These are phyloP conservation scores for Boloria euphrosyne DNA, from an alignment of 2,888 invertebrate species.

Conservation along the genomic window DNA sequence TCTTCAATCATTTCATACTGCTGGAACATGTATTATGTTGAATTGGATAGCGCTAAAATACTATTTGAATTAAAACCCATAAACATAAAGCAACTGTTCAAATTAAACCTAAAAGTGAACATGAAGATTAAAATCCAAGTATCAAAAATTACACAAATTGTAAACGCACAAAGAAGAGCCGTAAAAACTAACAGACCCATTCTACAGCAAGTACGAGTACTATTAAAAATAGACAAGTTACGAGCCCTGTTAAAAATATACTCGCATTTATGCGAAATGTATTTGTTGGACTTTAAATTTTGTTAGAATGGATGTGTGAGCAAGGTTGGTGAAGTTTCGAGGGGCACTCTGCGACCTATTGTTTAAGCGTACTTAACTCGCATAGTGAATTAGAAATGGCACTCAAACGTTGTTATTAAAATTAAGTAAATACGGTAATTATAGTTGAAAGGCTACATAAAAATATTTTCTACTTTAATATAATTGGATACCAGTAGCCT, in stretches of 20 bases:
- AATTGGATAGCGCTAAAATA: too few species aligned
- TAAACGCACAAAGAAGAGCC: too few species aligned
- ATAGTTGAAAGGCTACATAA: not conserved
- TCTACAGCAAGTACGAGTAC: constrained; percentile 7
- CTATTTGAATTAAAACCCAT: too few species aligned
- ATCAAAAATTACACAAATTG: not conserved
- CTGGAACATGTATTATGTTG: too few species aligned
- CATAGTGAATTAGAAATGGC: constrained; percentile 8
- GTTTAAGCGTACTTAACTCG: constrained; percentile 11
- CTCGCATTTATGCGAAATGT: constrained; percentile 16
- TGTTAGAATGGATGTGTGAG: constrained; percentile 16
- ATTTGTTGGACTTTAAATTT: constrained; percentile 14
- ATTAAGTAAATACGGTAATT: not conserved
- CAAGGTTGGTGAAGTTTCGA: constrained; percentile 16
- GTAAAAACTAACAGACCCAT: constrained; percentile 5
- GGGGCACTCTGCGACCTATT: constrained; percentile 10
- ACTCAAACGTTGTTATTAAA: constrained; percentile 14
- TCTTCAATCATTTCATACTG: not conserved
- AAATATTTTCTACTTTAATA: too few species aligned
- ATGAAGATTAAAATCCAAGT: not conserved
- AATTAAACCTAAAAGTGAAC: not conserved
- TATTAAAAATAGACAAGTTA: constrained; percentile 20
- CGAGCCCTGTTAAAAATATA: constrained; percentile 11
- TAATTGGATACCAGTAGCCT: too few species aligned
- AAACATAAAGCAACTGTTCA: too few species aligned